These are phyloP conservation scores for Botia almorhae DNA, from an alignment of 2,797 vertebrate genomes.

Conservation along the genomic window DNA sequence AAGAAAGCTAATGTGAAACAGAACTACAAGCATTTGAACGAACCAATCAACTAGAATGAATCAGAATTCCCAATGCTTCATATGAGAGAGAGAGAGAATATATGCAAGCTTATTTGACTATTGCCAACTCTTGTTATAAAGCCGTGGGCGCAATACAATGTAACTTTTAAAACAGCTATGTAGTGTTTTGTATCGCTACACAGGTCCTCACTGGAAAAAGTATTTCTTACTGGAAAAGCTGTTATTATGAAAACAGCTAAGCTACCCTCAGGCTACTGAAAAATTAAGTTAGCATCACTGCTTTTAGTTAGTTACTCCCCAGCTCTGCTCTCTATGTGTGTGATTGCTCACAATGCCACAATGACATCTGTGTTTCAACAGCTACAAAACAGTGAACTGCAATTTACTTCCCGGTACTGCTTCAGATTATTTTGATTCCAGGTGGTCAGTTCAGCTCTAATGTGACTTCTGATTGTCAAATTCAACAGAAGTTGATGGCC, in stretches of 20 bases:
- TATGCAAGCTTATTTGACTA: background rate
- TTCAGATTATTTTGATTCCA: slow-evolving; percentile 26
- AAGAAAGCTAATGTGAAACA: background rate
- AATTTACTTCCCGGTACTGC: background rate
- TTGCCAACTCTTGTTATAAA: no score
- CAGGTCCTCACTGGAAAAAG: background rate
- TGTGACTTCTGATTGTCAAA: slow-evolving; percentile 1
- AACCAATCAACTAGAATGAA: background rate
- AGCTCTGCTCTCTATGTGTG: background rate
- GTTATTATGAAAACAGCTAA: background rate
- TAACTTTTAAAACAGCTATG: background rate
- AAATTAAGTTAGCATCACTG: background rate
- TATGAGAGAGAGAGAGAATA: background rate
- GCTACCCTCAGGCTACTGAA: background rate
- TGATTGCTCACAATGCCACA: slow-evolving; percentile 4
- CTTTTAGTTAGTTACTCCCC: background rate
- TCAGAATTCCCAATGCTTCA: background rate
- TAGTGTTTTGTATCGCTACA: background rate
- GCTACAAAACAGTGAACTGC: slow-evolving; percentile 9
- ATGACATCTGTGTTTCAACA: slow-evolving; percentile 15
- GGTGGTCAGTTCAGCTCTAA: slow-evolving; percentile 2
- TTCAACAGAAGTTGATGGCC: background rate
- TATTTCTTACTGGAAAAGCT: background rate
- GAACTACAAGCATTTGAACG: background rate
- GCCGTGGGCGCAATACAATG: background rate